Base-by-base conservation (phyloP, 1,140 invertebrate species). In the Adelges cooleyi region DNA sequence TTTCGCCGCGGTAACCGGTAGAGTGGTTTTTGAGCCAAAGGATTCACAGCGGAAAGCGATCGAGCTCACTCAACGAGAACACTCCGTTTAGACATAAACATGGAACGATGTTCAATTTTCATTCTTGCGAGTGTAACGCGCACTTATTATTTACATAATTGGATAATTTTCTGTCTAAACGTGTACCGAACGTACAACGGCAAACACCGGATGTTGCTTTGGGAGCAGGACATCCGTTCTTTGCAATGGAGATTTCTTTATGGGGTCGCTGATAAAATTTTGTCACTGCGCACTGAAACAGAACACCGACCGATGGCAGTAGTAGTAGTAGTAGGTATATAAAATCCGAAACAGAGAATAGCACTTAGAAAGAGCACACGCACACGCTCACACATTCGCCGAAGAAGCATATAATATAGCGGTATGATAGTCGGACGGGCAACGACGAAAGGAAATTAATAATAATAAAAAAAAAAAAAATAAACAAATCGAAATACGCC, bases 211-310 rank as follows among this genome's bases (percentile, higher is more conserved):
- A 59, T 59, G 53, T 59, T 38, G 23, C 4, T 36, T 38, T 15
- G n/a, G 53, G 38, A 44, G 53, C 53, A 59, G 53, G 53, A 59
- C 53, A 59, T 59, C 53, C 53, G 53, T 59, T 59, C 52, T 40
- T 40, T 17, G n/a, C n/a, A n/a, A n/a, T n/a, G 52, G 36, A 23
- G 13, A 38, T 33, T 53, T 53, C 29, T 51, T 29, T 25, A 15
- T 6, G 0, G 13, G 36, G 29, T 33, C 17, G 15, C 20, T 33
- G 29, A 33, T 33, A 33, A 5, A 6, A 33, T 6, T 33, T 33
- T 33, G 29, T 33, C 29, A 33, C 29, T 33, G 15, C 20, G 33
- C 36, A 40, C 29, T 40, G 36, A 36, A 54, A 54, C 20, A 54
- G 36, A 42, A 25, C 22, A 22, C 10, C 5, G 17, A 54, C 10